Evolutionary conservation across 2,113 vertebrate species (phyloP).

Genomic region (human (Homo sapiens)): DNA sequence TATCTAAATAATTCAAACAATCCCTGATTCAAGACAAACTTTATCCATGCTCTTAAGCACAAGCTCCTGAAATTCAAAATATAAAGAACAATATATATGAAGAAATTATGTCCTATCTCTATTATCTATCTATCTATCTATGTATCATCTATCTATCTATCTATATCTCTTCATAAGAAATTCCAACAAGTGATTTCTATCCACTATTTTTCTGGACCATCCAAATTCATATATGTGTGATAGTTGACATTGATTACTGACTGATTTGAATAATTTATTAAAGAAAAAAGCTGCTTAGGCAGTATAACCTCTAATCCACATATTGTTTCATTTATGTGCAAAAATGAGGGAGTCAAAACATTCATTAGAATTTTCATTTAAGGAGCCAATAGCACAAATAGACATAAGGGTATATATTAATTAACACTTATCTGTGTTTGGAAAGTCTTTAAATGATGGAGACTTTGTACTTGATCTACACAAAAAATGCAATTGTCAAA

Average conservation of each 20-base stretch:
- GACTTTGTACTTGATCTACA: background rate
- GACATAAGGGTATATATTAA: background rate
- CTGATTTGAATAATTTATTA: background rate
- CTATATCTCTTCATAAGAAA: background rate
- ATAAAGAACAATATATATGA: background rate
- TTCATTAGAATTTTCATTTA: conserved; percentile 23
- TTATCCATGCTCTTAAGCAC: background rate
- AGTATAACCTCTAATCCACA: background rate
- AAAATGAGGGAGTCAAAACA: background rate
- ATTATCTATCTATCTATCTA: too few relatives aligned
- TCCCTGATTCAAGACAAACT: background rate
- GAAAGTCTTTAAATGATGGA: background rate
- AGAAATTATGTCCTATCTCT: background rate
- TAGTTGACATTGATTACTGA: background rate
- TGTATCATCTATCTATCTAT: too few relatives aligned
- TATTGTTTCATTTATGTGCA: conserved; percentile 15
- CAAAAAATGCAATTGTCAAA: background rate
- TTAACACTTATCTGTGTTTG: conserved; percentile 8
- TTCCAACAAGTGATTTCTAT: background rate
- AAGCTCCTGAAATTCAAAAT: background rate
- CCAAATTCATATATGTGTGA: background rate
- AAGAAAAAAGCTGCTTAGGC: background rate
- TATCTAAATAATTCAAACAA: background rate
- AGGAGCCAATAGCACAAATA: background rate
- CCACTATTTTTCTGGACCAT: background rate